These are phyloP conservation scores for Listronotus bonariensis DNA, from an alignment of 1,140 invertebrate genomes.

Conservation along the genomic window DNA sequence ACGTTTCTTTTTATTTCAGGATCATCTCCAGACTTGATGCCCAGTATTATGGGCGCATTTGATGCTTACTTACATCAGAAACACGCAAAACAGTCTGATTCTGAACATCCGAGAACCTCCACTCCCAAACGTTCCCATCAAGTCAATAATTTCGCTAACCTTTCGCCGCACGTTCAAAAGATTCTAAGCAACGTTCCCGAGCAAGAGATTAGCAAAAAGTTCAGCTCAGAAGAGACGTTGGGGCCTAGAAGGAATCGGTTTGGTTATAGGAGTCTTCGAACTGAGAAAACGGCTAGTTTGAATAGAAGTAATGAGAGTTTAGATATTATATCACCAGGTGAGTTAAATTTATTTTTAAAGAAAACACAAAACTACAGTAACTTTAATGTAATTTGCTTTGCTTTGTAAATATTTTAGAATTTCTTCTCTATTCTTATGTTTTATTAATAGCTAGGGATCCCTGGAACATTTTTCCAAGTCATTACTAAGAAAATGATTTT, in stretches of 20 bases:
- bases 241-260: slow-evolving; percentile 39
- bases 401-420: too few relatives aligned
- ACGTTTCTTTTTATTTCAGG: slow-evolving; percentile 46
- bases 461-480: too few relatives aligned
- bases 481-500: too few relatives aligned
- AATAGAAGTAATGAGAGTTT: slow-evolving; percentile 50
- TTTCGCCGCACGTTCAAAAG: slow-evolving; percentile 64
- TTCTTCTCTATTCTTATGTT: too few relatives aligned
- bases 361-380: too few relatives aligned
- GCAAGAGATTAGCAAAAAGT: slow-evolving; percentile 57
- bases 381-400: too few relatives aligned
- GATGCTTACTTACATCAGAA: slow-evolving; percentile 49
- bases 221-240: slow-evolving; percentile 58
- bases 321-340: slow-evolving; percentile 55
- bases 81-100: slow-evolving; percentile 8
- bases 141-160: slow-evolving; percentile 57
- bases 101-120: slow-evolving; percentile 24
- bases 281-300: slow-evolving; percentile 30
- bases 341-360: too few relatives aligned
- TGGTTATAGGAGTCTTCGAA: slow-evolving; percentile 62
- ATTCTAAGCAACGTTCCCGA: slow-evolving; percentile 61
- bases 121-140: slow-evolving; percentile 44
- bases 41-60: slow-evolving; percentile 54
- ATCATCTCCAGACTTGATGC: slow-evolving; percentile 53
- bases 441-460: too few relatives aligned